These are phyloP conservation scores for Bothrops jararaca DNA, from an alignment of 2,113 vertebrate genomes.

Conservation along the genomic window DNA sequence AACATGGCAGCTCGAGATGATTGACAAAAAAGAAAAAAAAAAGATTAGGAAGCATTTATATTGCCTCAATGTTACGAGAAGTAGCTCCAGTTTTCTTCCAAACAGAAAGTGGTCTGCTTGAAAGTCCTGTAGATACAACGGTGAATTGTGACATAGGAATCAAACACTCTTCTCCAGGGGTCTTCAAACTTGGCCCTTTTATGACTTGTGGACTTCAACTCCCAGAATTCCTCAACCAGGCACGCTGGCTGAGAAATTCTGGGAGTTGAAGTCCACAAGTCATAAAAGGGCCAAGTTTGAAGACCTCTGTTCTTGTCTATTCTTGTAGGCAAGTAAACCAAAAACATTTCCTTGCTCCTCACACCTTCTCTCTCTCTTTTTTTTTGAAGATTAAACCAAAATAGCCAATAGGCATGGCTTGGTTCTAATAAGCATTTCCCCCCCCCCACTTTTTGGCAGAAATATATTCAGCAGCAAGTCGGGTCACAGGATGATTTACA, in stretches of 20 bases:
- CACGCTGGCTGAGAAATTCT: too few relatives aligned
- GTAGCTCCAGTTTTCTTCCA: neutral
- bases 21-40: neutral
- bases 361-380: neutral
- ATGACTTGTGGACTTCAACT: too few relatives aligned
- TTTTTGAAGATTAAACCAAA: slow-evolving; percentile 35
- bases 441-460: slow-evolving; percentile 15
- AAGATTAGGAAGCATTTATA: neutral
- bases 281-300: too few relatives aligned
- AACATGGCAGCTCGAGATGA: neutral
- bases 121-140: too few relatives aligned
- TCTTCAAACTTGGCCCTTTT: too few relatives aligned
- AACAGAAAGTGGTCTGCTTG: neutral
- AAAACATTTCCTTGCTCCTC: neutral
- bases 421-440: slow-evolving; percentile 35
- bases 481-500: slow-evolving; percentile 62
- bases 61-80: neutral
- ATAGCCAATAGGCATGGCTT: neutral
- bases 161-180: neutral
- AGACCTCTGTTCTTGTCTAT: neutral
- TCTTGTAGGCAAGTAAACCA: neutral
- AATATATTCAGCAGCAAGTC: slow-evolving; percentile 49
- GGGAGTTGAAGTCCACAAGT: too few relatives aligned
- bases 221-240: too few relatives aligned
- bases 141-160: neutral